These are phyloP conservation scores for Phaetusa simplex DNA, from an alignment of 2,113 vertebrate genomes.

Conservation along the genomic window DNA sequence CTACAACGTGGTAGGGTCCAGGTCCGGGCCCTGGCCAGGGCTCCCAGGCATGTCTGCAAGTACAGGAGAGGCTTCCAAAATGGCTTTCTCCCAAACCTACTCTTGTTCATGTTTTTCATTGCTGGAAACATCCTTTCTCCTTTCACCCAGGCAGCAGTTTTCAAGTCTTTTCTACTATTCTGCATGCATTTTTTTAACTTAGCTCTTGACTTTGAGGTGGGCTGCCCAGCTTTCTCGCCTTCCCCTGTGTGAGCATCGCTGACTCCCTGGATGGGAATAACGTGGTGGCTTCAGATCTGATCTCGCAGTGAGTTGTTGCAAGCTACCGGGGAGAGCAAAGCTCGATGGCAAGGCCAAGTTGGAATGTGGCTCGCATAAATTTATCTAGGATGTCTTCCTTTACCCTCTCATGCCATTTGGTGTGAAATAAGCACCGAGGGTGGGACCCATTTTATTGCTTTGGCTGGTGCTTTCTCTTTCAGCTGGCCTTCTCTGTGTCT, in stretches of 20 bases:
- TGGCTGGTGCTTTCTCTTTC: background rate
- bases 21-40: fast-evolving
- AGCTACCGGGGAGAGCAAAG: background rate
- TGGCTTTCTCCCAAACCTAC: background rate
- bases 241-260: background rate
- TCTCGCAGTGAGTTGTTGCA: background rate
- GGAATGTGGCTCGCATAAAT: fast-evolving
- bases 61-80: background rate
- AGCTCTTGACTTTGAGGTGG: background rate
- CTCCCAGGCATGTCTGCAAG: background rate
- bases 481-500: background rate
- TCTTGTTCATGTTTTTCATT: background rate
- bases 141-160: background rate
- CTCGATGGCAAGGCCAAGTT: background rate
- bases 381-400: background rate
- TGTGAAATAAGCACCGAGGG: background rate
- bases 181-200: background rate
- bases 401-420: background rate
- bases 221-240: background rate
- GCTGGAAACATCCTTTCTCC: background rate
- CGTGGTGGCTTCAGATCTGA: fast-evolving
- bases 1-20: background rate
- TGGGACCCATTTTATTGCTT: background rate
- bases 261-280: background rate
- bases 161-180: background rate